Conservation (phyloP, 2,888 invertebrate genomes). For the Lampropteryx suffumata region DNA sequence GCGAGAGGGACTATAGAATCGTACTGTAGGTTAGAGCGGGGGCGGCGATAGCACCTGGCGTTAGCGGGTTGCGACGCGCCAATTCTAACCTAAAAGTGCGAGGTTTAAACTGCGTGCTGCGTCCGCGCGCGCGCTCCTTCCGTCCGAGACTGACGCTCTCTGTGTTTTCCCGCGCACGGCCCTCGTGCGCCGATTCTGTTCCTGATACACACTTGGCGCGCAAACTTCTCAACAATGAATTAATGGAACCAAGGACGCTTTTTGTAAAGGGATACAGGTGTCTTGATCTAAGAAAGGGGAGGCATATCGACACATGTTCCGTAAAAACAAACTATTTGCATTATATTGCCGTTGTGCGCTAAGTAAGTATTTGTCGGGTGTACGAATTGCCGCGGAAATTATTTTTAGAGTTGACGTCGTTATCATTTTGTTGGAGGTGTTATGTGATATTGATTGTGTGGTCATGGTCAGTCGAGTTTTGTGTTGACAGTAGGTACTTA, state of each 20-base stretch:
- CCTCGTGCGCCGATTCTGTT: constrained; percentile 73
- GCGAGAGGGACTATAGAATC: constrained; percentile 53
- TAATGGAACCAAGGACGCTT: constrained; percentile 78
- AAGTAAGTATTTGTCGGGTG: constrained; percentile 19
- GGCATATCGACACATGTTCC: constrained; percentile 30
- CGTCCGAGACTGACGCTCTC: constrained; percentile 60
- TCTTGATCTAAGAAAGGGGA: constrained; percentile 56
- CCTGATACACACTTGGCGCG: constrained; percentile 80
- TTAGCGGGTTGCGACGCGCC: constrained; percentile 74
- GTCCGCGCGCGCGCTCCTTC: constrained; percentile 63
- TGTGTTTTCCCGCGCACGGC: constrained; percentile 70
- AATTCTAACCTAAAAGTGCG: constrained; percentile 74
- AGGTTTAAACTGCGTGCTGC: constrained; percentile 43
- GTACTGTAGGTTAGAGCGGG: constrained; percentile 58
- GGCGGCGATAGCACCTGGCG: constrained; percentile 73
- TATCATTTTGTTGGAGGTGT: constrained; percentile 46
- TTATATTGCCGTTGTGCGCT: constrained; percentile 4
- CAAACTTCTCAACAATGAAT: constrained; percentile 69
- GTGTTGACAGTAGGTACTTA: too few relatives aligned
- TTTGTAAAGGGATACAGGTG: constrained; percentile 77
- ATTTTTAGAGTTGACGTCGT: constrained; percentile 48
- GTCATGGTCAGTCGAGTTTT: constrained; percentile 35
- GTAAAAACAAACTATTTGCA: constrained; percentile 14
- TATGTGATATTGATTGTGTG: constrained; percentile 31
- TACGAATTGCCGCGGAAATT: constrained; percentile 38